phyloP scores from a whole-genome alignment of 2,797 vertebrate species.

The Eidolon dupreanum region DNA sequence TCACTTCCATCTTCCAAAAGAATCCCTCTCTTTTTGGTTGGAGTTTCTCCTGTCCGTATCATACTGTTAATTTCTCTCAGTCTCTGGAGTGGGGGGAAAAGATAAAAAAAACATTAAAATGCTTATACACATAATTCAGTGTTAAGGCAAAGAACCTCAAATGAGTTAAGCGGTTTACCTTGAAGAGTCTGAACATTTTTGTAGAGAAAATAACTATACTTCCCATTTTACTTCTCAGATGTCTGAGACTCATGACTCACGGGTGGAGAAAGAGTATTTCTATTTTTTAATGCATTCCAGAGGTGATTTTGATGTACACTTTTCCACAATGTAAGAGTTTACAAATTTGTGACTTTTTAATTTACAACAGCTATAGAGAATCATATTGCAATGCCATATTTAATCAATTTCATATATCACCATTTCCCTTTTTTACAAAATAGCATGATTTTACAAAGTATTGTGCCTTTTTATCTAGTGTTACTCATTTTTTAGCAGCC shows the following conservation, averaged over 20 bases:
- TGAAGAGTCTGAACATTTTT: neutral
- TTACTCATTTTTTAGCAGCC: neutral
- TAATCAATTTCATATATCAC: neutral
- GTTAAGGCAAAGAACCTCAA: neutral
- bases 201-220: neutral
- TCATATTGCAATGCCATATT: neutral
- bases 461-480: neutral
- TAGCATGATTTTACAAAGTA: neutral
- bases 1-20: constrained; percentile 91
- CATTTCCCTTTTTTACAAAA: neutral
- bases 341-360: neutral
- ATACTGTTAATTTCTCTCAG: constrained; percentile 97
- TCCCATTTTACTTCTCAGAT: neutral
- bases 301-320: neutral
- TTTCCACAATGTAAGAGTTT: neutral
- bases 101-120: constrained; percentile 6
- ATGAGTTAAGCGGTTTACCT: neutral
- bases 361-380: neutral
- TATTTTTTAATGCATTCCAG: neutral
- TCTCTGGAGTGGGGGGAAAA: constrained; percentile 83
- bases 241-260: neutral
- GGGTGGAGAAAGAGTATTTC: neutral
- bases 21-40: constrained; percentile 93
- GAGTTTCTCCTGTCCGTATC: constrained; percentile 95
- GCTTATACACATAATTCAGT: neutral